A percentile compares a stretch with the other conserved stretches of the same genome.
These are phyloP conservation scores for Laspeyria flexula DNA, from an alignment of 2,888 invertebrate genomes.

Conservation along the genomic window DNA sequence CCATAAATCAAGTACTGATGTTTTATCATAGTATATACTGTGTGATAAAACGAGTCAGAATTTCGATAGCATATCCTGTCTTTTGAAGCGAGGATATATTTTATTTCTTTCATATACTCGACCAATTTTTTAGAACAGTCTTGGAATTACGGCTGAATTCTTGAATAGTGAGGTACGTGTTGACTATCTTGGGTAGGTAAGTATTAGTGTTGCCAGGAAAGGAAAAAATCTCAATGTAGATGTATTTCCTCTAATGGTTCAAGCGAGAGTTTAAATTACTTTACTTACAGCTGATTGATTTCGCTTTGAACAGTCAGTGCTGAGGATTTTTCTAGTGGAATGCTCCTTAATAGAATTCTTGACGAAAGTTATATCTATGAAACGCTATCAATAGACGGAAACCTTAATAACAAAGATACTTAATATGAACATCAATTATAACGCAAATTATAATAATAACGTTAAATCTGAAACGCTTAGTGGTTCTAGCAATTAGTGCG, in stretches of 20 bases:
- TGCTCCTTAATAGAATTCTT: not conserved
- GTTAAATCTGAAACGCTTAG: not conserved
- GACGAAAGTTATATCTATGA: not conserved
- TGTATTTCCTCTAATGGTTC: slow-evolving; percentile 6
- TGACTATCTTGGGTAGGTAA: slow-evolving; percentile 14
- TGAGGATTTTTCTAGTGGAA: not conserved
- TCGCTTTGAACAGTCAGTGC: not conserved
- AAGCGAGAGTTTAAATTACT: slow-evolving; percentile 6
- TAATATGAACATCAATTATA: not conserved
- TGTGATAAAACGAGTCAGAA: slow-evolving; percentile 24
- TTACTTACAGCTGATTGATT: slow-evolving; percentile 10
- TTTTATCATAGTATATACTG: slow-evolving; percentile 22
- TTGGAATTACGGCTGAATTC: slow-evolving; percentile 4
- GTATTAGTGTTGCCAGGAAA: slow-evolving; percentile 1
- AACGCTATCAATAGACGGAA: not conserved
- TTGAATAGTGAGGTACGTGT: not conserved
- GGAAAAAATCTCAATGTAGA: slow-evolving; percentile 1
- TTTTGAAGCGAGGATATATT: slow-evolving; percentile 23
- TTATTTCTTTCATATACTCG: slow-evolving; percentile 35
- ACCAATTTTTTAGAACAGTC: slow-evolving; percentile 17
- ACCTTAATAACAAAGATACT: not conserved
- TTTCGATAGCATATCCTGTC: slow-evolving; percentile 36
- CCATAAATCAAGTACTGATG: slow-evolving; percentile 32
- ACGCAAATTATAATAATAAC: not conserved
- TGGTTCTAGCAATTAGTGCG: slow-evolving; percentile 23